These are phyloP conservation scores for Drosophila eugracilis DNA, from an alignment of 1,140 invertebrate genomes.

Conservation along the genomic window DNA sequence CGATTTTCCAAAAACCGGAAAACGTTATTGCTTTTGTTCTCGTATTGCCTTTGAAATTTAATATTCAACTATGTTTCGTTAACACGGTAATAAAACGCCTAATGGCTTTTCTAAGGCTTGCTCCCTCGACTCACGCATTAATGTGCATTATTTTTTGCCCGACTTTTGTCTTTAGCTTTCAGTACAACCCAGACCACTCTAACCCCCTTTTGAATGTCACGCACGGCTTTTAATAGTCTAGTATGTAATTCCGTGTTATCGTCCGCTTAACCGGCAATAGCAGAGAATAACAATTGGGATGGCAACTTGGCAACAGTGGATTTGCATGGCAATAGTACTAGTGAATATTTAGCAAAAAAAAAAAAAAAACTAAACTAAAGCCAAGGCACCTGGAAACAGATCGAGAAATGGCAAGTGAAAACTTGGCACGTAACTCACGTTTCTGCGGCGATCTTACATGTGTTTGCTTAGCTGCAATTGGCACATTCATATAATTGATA, in stretches of 20 bases:
- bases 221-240: slow-evolving; percentile 38
- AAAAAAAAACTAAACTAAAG: background rate
- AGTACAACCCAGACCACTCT: background rate
- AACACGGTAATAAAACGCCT: slow-evolving; percentile 36
- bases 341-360: background rate
- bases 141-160: slow-evolving; percentile 13
- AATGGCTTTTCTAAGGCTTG: slow-evolving; percentile 8
- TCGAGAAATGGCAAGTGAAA: slow-evolving; percentile 29
- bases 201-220: slow-evolving; percentile 18
- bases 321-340: slow-evolving; percentile 16
- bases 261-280: slow-evolving; percentile 52
- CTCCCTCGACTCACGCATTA: slow-evolving; percentile 9
- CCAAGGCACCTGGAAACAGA: slow-evolving; percentile 57
- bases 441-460: slow-evolving; percentile 41
- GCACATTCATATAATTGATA: slow-evolving; percentile 23
- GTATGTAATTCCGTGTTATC: slow-evolving; percentile 50
- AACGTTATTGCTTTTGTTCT: slow-evolving; percentile 13
- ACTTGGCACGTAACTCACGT: slow-evolving; percentile 67
- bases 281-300: slow-evolving; percentile 38
- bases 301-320: slow-evolving; percentile 43
- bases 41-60: slow-evolving; percentile 12
- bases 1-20: slow-evolving; percentile 15
- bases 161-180: background rate
- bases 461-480: slow-evolving; percentile 54
- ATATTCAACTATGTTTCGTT: background rate